Evolutionary conservation across 1,140 invertebrate genomes (phyloP).

Genomic region (Lucilia sericata): DNA sequence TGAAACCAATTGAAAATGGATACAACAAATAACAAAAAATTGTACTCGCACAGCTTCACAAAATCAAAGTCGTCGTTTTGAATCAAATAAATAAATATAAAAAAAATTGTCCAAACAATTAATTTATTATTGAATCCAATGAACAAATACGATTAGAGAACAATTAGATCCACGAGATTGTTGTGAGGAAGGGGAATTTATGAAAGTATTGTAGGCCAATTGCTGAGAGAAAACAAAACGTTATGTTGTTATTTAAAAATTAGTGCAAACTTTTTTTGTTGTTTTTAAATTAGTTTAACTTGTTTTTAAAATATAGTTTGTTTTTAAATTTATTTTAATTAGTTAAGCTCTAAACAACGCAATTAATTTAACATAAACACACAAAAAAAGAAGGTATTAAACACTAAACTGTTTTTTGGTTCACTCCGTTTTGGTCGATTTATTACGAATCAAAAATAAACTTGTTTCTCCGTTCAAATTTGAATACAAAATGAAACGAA

Average conservation of each 20-base stretch:
- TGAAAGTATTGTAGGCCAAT: background rate
- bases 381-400: background rate
- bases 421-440: background rate
- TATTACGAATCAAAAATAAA: conserved; percentile 7
- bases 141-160: too few species aligned
- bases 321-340: conserved; percentile 2
- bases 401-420: background rate
- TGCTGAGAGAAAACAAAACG: too few species aligned
- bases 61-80: conserved; percentile 2
- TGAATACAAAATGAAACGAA: conserved; percentile 39
- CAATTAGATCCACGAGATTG: too few species aligned
- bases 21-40: conserved; percentile 5
- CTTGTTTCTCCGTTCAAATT: conserved; percentile 33
- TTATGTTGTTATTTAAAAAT: too few species aligned
- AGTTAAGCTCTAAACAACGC: conserved; percentile 13
- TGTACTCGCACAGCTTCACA: conserved; percentile 14
- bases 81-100: background rate
- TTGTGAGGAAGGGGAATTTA: background rate
- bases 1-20: conserved; percentile 18
- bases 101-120: too few species aligned
- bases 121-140: too few species aligned
- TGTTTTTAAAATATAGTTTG: background rate
- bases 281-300: background rate
- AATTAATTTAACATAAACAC: background rate
- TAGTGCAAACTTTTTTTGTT: background rate